A percentile compares a stretch with the other conserved stretches of the same genome.
phyloP scores from a whole-genome alignment of 2,113 vertebrate species.

The Syrmaticus mikado region DNA sequence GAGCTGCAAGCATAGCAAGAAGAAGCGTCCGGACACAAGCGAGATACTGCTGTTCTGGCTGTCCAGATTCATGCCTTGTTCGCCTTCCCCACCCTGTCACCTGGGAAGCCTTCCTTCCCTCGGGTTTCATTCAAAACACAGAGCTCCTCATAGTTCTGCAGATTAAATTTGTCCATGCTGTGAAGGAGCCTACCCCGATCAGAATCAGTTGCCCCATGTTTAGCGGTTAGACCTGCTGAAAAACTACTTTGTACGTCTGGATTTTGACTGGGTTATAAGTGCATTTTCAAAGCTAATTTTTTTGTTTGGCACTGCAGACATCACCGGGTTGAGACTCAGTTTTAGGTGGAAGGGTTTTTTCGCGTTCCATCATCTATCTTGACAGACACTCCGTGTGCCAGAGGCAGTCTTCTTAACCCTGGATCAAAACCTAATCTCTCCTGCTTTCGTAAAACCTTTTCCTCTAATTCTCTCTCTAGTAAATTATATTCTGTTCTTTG shows the following conservation, averaged over 20 bases:
- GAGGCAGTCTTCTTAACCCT: conserved; percentile 43
- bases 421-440: conserved; percentile 65
- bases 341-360: conserved; percentile 27
- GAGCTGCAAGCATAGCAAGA: not conserved
- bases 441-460: conserved; percentile 45
- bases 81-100: accelerated
- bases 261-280: not conserved
- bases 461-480: conserved; percentile 37
- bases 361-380: not conserved
- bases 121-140: not conserved
- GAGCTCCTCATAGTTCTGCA: not conserved
- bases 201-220: not conserved
- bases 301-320: not conserved
- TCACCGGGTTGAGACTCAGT: not conserved
- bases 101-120: not conserved
- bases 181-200: not conserved
- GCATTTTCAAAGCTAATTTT: not conserved
- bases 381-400: not conserved
- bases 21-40: not conserved
- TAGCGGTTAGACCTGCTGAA: not conserved
- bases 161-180: not conserved
- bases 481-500: conserved; percentile 69
- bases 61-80: not conserved
- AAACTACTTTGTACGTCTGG: not conserved
- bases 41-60: not conserved